Evolutionary conservation across 2,113 vertebrate species (phyloP).

Genomic region (Oryzias curvinotus): DNA sequence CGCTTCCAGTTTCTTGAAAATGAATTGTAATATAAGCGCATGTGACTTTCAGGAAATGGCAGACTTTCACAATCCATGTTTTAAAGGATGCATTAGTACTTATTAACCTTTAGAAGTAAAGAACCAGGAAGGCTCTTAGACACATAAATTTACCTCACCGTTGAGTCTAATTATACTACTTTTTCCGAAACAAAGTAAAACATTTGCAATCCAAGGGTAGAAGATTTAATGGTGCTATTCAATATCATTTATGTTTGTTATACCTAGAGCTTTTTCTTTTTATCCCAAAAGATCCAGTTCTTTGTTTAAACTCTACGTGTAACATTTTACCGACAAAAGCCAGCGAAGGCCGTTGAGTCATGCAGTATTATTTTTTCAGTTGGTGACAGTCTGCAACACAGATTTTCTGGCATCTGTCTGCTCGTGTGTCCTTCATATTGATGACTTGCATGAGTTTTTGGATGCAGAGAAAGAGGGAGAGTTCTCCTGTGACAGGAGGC

Average conservation of each 20-base stretch:
- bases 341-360: slow-evolving; percentile 9
- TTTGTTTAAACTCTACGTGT: slow-evolving; percentile 36
- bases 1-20: slow-evolving; percentile 21
- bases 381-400: slow-evolving; percentile 54
- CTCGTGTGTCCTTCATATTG: slow-evolving; percentile 66
- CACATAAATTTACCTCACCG: slow-evolving; percentile 35
- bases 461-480: slow-evolving; percentile 24
- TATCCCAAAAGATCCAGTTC: slow-evolving; percentile 9
- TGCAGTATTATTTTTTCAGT: slow-evolving; percentile 45
- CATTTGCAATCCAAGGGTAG: slow-evolving; percentile 8
- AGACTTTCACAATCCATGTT: slow-evolving; percentile 55
- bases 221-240: neutral
- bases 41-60: slow-evolving; percentile 56
- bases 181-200: slow-evolving; percentile 20
- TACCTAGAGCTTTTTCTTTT: slow-evolving; percentile 11
- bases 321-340: slow-evolving; percentile 38
- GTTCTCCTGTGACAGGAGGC: slow-evolving; percentile 63
- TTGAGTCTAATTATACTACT: slow-evolving; percentile 1
- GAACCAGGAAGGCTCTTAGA: slow-evolving; percentile 39
- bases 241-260: slow-evolving; percentile 16
- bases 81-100: slow-evolving; percentile 70
- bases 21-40: slow-evolving; percentile 41
- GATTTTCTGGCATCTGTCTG: slow-evolving; percentile 51
- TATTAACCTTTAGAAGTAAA: slow-evolving; percentile 69
- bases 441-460: slow-evolving; percentile 54